Conservation (phyloP, 2,888 invertebrate species). For the Hypomecis punctinalis region DNA sequence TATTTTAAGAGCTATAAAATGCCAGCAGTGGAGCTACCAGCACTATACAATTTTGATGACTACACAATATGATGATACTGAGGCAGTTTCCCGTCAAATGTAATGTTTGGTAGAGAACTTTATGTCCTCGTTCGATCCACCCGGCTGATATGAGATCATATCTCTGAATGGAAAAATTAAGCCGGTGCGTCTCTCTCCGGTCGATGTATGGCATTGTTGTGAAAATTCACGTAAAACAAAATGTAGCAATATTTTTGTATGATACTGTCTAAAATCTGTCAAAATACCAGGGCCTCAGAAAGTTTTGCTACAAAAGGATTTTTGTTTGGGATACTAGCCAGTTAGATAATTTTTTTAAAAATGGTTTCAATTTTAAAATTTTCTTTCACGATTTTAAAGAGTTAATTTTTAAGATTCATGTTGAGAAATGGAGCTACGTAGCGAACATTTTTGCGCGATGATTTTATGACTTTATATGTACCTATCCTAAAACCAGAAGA, state of each 20-base stretch:
- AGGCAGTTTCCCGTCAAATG: slow-evolving; percentile 27
- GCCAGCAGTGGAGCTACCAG: slow-evolving; percentile 10
- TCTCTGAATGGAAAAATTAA: slow-evolving; percentile 29
- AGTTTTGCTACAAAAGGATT: too few relatives aligned
- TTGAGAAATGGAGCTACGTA: too few relatives aligned
- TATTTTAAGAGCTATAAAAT: slow-evolving; percentile 20
- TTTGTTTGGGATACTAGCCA: too few relatives aligned
- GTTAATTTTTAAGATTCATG: too few relatives aligned
- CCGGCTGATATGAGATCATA: slow-evolving; percentile 56
- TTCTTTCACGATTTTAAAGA: too few relatives aligned
- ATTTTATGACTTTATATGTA: too few relatives aligned
- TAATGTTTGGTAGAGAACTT: slow-evolving; percentile 10
- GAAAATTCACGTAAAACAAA: background rate
- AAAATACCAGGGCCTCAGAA: background rate
- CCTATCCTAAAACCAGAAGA: too few relatives aligned
- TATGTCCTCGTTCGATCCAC: slow-evolving; percentile 16
- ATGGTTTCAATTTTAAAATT: too few relatives aligned
- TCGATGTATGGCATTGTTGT: background rate
- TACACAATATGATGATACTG: slow-evolving; percentile 11
- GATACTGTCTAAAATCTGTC: too few relatives aligned
- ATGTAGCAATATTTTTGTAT: too few relatives aligned
- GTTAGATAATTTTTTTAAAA: too few relatives aligned
- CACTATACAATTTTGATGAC: slow-evolving; percentile 23
- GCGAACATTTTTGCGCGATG: too few relatives aligned
- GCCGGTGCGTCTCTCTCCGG: background rate